These are phyloP conservation scores for Tiaroga cobitis DNA, from an alignment of 2,797 vertebrate genomes.

Conservation along the genomic window DNA sequence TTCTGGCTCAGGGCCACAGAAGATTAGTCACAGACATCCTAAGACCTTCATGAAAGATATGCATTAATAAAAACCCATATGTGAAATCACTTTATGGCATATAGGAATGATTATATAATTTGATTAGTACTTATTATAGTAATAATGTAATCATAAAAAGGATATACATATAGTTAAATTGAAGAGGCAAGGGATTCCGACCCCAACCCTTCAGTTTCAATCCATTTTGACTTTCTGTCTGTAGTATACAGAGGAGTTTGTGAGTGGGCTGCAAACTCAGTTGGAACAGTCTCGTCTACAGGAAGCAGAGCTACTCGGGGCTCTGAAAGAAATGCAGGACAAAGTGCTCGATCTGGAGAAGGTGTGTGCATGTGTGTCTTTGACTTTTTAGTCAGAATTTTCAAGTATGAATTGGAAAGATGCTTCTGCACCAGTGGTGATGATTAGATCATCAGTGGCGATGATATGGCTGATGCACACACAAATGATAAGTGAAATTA, in stretches of 20 bases:
- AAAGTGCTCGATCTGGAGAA: constrained; percentile 95
- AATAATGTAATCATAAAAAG: too few relatives aligned
- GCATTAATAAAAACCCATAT: too few relatives aligned
- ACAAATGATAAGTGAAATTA: neutral
- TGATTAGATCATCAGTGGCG: neutral
- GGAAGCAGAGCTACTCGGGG: constrained; percentile 87
- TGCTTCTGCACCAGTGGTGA: neutral
- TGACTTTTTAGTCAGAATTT: neutral
- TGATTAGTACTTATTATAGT: too few relatives aligned
- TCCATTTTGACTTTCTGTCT: neutral
- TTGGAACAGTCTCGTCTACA: constrained; percentile 89
- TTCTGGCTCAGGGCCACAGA: too few relatives aligned
- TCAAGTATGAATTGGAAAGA: neutral
- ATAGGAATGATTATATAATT: too few relatives aligned
- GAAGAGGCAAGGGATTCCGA: too few relatives aligned
- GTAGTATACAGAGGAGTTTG: constrained; percentile 87
- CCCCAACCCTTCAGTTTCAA: too few relatives aligned
- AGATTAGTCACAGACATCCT: too few relatives aligned
- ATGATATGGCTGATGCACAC: neutral
- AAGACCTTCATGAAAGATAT: too few relatives aligned
- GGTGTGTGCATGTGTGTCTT: constrained; percentile 70
- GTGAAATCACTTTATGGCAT: too few relatives aligned
- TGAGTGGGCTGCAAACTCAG: constrained; percentile 85
- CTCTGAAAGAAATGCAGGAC: constrained; percentile 95
- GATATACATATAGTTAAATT: too few relatives aligned